phyloP scores from a whole-genome alignment of 2,888 invertebrate genomes.

The Cephus spinipes region DNA sequence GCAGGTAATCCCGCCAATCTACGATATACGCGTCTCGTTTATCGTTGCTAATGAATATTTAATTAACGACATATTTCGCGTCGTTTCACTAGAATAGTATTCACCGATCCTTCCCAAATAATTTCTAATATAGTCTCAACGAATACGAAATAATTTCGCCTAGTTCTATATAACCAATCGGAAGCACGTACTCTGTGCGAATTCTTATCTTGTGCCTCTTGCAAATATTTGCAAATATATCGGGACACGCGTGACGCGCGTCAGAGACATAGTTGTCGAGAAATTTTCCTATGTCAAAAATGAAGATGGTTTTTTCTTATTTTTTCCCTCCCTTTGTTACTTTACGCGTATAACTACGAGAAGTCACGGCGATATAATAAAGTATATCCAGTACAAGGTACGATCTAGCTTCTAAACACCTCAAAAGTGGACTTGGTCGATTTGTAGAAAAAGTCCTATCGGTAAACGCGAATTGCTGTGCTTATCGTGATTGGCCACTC shows the following conservation, averaged over 20 bases:
- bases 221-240: background rate
- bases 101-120: background rate
- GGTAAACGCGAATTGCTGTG: slow-evolving; percentile 19
- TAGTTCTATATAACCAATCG: background rate
- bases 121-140: background rate
- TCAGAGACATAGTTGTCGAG: too few relatives aligned
- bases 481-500: slow-evolving; percentile 12
- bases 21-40: background rate
- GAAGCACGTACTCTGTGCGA: background rate
- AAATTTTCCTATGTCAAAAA: background rate
- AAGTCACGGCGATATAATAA: background rate
- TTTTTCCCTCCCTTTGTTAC: background rate
- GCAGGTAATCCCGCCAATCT: slow-evolving; percentile 26
- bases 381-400: background rate
- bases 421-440: slow-evolving; percentile 42
- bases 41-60: slow-evolving; percentile 4
- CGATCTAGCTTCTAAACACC: slow-evolving; percentile 33
- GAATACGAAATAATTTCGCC: background rate
- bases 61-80: background rate
- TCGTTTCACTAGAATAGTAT: background rate
- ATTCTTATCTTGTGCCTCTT: background rate
- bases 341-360: background rate
- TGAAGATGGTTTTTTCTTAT: background rate
- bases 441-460: slow-evolving; percentile 45
- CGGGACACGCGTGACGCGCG: background rate